Percentiles rank a stretch among this genome's conserved stretches.
phyloP scores from a whole-genome alignment of 2,113 vertebrate genomes.

The Pygoscelis adeliae region DNA sequence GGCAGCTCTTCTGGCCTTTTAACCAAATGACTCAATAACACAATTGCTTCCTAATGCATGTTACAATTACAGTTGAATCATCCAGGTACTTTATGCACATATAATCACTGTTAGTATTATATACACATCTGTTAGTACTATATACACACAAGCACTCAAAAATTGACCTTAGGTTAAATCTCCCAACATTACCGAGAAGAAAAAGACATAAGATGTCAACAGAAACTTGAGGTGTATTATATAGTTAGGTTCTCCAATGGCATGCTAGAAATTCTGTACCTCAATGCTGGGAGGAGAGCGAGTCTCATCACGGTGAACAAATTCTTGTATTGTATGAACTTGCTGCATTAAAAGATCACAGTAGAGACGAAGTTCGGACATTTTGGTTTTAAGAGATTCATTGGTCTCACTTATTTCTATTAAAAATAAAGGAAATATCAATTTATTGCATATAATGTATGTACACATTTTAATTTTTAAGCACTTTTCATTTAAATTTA shows the following conservation, averaged over 20 bases:
- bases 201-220: background rate
- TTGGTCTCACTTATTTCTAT: slow-evolving; percentile 87
- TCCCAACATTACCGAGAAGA: background rate
- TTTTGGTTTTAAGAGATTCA: slow-evolving; percentile 96
- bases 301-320: slow-evolving; percentile 79
- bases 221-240: background rate
- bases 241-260: background rate
- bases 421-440: background rate
- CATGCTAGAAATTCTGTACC: slow-evolving; percentile 48
- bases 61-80: background rate
- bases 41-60: background rate
- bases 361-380: slow-evolving; percentile 97
- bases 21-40: background rate
- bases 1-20: background rate
- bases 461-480: background rate
- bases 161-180: background rate
- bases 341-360: slow-evolving; percentile 93
- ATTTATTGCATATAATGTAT: background rate
- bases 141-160: background rate
- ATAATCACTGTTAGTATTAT: background rate
- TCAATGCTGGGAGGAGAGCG: slow-evolving; percentile 74
- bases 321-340: slow-evolving; percentile 88
- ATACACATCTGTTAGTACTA: background rate
- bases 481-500: background rate
- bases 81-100: background rate